phyloP scores from a whole-genome alignment of 2,797 vertebrate species.

The Enteromius fasciolatus region DNA sequence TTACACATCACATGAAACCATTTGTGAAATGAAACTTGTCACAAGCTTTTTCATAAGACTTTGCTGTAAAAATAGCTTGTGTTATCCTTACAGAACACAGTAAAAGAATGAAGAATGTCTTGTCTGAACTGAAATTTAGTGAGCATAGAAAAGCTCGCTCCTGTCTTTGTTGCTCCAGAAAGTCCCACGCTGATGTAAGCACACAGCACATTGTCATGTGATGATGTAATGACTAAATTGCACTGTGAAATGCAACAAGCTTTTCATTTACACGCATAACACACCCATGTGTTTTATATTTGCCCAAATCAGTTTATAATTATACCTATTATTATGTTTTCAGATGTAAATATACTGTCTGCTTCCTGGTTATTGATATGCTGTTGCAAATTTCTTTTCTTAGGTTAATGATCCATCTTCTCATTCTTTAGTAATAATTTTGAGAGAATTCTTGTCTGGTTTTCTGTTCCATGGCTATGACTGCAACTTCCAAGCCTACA shows the following conservation, averaged over 20 bases:
- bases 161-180: background rate
- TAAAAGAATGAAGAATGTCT: background rate
- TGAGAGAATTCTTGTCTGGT: background rate
- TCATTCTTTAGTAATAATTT: background rate
- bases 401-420: background rate
- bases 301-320: background rate
- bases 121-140: background rate
- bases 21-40: background rate
- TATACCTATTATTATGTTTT: background rate
- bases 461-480: background rate
- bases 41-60: background rate
- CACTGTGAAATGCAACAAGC: background rate
- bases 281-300: background rate
- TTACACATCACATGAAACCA: background rate
- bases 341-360: background rate
- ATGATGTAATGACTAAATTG: background rate
- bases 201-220: background rate
- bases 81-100: background rate
- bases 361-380: background rate
- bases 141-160: background rate
- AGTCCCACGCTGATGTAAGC: conserved; percentile 17
- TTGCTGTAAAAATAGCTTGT: background rate
- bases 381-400: background rate
- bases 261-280: background rate
- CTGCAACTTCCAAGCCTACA: background rate